Conservation (phyloP, 2,797 vertebrate species). For the Choloepus didactylus region DNA sequence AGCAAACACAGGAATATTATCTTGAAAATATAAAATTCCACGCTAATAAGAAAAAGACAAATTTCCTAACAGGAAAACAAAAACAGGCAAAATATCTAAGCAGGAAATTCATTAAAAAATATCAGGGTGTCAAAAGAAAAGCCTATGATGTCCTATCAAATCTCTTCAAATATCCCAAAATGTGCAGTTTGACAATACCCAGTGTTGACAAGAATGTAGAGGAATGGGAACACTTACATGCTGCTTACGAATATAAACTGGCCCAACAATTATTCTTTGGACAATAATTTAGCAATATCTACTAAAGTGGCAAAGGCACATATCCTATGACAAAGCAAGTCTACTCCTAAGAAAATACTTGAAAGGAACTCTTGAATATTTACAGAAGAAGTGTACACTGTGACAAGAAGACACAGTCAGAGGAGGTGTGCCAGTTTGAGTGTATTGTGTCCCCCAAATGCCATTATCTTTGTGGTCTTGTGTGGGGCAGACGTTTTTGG, state of each 20-base stretch:
- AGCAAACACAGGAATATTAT: not conserved
- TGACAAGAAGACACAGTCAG: too few relatives aligned
- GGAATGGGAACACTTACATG: not conserved
- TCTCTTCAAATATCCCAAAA: not conserved
- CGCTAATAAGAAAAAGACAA: constrained; percentile 5
- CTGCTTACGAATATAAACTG: not conserved
- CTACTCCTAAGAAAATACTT: not conserved
- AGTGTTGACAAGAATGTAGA: not conserved
- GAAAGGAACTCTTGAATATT: not conserved
- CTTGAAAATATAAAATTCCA: not conserved
- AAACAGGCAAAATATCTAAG: not conserved
- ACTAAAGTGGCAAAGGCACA: not conserved
- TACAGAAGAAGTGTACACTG: not conserved
- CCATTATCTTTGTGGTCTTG: too few relatives aligned
- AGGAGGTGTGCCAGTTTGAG: too few relatives aligned
- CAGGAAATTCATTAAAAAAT: not conserved
- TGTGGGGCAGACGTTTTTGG: too few relatives aligned
- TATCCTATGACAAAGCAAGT: not conserved
- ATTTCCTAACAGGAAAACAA: not conserved
- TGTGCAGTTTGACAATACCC: not conserved
- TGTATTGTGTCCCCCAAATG: too few relatives aligned
- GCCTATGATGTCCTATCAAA: not conserved
- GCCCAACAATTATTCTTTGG: not conserved
- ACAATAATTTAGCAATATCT: not conserved
- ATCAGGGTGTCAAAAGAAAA: not conserved